These are phyloP conservation scores for Amphimallon solstitiale DNA, from an alignment of 2,888 invertebrate genomes.

Conservation along the genomic window DNA sequence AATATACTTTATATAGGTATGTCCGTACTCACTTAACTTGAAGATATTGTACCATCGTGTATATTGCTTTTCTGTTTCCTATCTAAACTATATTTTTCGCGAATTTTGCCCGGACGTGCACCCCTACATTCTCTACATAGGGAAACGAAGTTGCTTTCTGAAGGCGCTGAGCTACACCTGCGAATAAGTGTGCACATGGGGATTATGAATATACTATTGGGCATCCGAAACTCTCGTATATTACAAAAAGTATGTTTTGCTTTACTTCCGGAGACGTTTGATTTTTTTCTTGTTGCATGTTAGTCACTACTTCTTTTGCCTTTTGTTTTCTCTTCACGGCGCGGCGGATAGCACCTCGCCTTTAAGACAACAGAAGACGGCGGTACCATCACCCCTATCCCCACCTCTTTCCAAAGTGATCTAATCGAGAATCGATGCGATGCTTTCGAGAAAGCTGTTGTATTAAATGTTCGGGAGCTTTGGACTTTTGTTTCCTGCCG, in stretches of 20 bases:
- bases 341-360: not conserved
- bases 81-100: not conserved
- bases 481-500: slow-evolving; percentile 30
- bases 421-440: slow-evolving; percentile 32
- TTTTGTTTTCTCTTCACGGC: not conserved
- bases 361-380: not conserved
- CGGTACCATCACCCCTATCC: not conserved
- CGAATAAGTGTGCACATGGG: slow-evolving; percentile 40
- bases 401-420: slow-evolving; percentile 9
- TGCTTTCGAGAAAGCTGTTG: slow-evolving; percentile 23
- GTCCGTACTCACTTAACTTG: too few relatives aligned
- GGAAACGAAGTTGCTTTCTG: not conserved
- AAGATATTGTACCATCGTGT: too few relatives aligned
- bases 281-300: slow-evolving; percentile 21
- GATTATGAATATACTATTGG: slow-evolving; percentile 41
- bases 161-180: slow-evolving; percentile 35
- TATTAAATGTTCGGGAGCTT: slow-evolving; percentile 33
- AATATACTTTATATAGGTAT: too few relatives aligned
- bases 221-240: slow-evolving; percentile 33
- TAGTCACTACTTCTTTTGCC: not conserved
- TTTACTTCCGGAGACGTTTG: slow-evolving; percentile 30
- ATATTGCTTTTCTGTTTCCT: too few relatives aligned
- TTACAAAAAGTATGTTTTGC: slow-evolving; percentile 35
- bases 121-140: not conserved
- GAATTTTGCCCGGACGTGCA: not conserved